A percentile compares a stretch with the other conserved stretches of the same genome.
These are phyloP conservation scores for Ammospiza maritima DNA, from an alignment of 2,797 vertebrate genomes.

Conservation along the genomic window DNA sequence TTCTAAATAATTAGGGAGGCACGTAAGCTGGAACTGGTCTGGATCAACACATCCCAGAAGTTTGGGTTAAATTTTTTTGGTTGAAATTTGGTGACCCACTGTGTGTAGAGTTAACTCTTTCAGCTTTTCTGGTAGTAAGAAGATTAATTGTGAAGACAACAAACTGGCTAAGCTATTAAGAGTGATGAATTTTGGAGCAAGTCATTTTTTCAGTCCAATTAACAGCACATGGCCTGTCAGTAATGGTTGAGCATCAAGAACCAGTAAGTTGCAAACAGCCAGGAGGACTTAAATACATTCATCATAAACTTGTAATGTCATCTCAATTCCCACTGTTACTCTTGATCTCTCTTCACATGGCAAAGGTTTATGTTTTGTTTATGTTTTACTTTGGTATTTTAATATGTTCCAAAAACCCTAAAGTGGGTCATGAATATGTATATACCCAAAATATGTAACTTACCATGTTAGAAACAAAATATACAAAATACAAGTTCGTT, in stretches of 20 bases:
- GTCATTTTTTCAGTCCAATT: constrained; percentile 22
- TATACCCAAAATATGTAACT: neutral
- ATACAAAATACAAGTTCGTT: neutral
- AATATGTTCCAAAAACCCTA: neutral
- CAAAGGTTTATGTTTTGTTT: constrained; percentile 4
- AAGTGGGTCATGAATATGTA: neutral
- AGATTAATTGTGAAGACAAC: neutral
- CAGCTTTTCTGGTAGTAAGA: neutral
- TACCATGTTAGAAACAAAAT: neutral
- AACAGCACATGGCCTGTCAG: neutral
- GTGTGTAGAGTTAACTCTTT: neutral
- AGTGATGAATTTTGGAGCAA: constrained; percentile 6
- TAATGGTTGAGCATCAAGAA: neutral
- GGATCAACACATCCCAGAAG: neutral
- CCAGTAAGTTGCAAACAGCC: neutral
- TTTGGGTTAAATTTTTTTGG: neutral
- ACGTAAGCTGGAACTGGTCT: neutral
- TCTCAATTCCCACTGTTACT: neutral
- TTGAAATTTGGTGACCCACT: neutral
- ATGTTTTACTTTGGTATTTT: constrained; percentile 9
- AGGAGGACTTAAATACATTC: neutral
- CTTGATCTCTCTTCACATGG: neutral
- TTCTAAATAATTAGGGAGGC: neutral
- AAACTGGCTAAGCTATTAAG: neutral
- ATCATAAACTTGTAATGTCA: neutral